A percentile compares a stretch with the other conserved stretches of the same genome.
Evolutionary conservation across 1,140 invertebrate genomes (phyloP).

Genomic region (Propsilocerus akamusi): DNA sequence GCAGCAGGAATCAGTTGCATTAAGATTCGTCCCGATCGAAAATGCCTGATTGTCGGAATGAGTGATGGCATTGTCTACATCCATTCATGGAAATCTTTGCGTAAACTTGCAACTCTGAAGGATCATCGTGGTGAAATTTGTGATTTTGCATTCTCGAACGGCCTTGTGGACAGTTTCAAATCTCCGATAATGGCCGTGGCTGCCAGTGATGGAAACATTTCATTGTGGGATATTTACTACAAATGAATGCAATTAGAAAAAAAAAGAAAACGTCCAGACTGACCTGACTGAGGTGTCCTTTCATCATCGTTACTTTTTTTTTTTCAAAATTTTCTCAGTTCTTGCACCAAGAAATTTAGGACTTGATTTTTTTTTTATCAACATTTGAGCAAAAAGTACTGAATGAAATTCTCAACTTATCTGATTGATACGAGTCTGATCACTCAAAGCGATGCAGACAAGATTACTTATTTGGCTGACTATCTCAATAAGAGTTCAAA

Average conservation of each 20-base stretch:
- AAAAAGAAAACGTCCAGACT: neutral
- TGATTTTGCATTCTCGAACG: conserved; percentile 47
- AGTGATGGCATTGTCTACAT: conserved; percentile 59
- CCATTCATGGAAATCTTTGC: conserved; percentile 58
- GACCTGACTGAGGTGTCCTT: neutral
- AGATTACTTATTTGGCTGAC: neutral
- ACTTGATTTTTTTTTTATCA: no score
- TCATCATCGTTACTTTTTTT: neutral
- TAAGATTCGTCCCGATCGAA: conserved; percentile 46
- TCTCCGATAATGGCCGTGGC: conserved; percentile 43
- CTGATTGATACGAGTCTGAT: neutral
- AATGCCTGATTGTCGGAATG: conserved; percentile 52
- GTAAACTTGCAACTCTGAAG: conserved; percentile 50
- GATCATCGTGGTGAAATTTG: conserved; percentile 43
- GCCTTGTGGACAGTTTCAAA: conserved; percentile 18
- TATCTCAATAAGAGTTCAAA: no score
- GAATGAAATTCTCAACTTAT: neutral
- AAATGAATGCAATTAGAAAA: no score
- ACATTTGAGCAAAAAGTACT: no score
- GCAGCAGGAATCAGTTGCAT: conserved; percentile 52
- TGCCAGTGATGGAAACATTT: conserved; percentile 47
- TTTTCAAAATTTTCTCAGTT: neutral
- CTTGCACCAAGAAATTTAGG: neutral
- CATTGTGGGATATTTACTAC: conserved; percentile 57
- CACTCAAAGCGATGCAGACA: neutral